Evolutionary conservation across 2,113 vertebrate species (phyloP).

Genomic region (Capreolus pygargus): DNA sequence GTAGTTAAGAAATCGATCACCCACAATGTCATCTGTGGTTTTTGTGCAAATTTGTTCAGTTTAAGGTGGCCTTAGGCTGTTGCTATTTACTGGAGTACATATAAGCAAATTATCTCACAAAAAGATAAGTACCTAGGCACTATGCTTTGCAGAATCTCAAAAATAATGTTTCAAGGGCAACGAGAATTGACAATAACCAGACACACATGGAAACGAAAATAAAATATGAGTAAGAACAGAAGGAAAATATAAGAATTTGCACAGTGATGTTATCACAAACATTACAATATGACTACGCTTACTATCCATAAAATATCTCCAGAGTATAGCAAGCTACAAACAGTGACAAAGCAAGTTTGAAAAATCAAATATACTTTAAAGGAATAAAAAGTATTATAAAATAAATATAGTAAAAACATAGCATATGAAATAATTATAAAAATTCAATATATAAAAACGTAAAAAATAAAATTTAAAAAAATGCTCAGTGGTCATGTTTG

Average conservation of each 20-base stretch:
- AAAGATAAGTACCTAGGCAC: background rate
- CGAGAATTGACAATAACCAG: background rate
- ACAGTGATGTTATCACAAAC: background rate
- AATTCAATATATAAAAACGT: background rate
- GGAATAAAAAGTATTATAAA: background rate
- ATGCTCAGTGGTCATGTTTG: background rate
- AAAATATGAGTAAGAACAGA: background rate
- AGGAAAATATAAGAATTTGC: background rate
- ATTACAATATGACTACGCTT: background rate
- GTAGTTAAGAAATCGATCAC: background rate
- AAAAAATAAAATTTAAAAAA: background rate
- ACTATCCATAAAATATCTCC: background rate
- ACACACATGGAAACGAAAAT: background rate
- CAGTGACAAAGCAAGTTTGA: background rate
- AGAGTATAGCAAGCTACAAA: background rate
- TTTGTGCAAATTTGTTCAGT: background rate
- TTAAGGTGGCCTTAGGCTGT: background rate
- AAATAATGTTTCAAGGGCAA: background rate
- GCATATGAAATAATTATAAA: background rate
- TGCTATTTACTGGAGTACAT: background rate
- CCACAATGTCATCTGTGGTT: background rate
- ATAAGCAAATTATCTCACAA: background rate
- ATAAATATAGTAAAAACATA: background rate
- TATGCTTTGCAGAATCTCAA: background rate
- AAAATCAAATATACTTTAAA: background rate